A percentile compares a stretch with the other conserved stretches of the same genome.
phyloP scores from a whole-genome alignment of 2,888 invertebrate species.

The Drosophila picticornis region DNA sequence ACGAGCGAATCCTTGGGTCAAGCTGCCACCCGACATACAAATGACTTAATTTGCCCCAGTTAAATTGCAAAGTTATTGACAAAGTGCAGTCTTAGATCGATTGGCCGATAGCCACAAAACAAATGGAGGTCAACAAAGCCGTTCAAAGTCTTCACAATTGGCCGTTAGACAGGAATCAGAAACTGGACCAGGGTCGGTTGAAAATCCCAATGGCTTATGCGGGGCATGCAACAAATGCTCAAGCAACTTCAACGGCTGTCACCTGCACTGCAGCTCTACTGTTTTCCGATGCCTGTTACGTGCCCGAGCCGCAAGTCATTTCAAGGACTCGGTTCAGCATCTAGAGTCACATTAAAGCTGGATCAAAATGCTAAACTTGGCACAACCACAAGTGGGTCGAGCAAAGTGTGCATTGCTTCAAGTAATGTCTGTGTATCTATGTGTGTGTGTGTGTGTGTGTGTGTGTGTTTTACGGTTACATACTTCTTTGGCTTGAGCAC shows the following conservation, averaged over 20 bases:
- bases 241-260: slow-evolving; percentile 14
- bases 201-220: slow-evolving; percentile 18
- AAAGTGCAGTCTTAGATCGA: background rate
- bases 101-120: slow-evolving; percentile 32
- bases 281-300: slow-evolving; percentile 23
- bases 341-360: background rate
- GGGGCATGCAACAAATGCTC: slow-evolving; percentile 17
- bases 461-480: slow-evolving; percentile 22
- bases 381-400: slow-evolving; percentile 56
- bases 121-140: slow-evolving; percentile 25
- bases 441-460: background rate
- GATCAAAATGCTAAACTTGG: slow-evolving; percentile 28
- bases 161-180: background rate
- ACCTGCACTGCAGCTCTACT: slow-evolving; percentile 10
- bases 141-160: slow-evolving; percentile 10
- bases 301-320: slow-evolving; percentile 28
- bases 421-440: background rate
- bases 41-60: slow-evolving; percentile 41
- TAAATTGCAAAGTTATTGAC: slow-evolving; percentile 12
- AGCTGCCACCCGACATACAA: slow-evolving; percentile 36
- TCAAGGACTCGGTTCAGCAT: slow-evolving; percentile 32
- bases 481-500: slow-evolving; percentile 31
- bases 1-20: slow-evolving; percentile 16
- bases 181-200: background rate
- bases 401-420: slow-evolving; percentile 31